phyloP scores from a whole-genome alignment of 2,888 invertebrate genomes.

The Phasia obesa region DNA sequence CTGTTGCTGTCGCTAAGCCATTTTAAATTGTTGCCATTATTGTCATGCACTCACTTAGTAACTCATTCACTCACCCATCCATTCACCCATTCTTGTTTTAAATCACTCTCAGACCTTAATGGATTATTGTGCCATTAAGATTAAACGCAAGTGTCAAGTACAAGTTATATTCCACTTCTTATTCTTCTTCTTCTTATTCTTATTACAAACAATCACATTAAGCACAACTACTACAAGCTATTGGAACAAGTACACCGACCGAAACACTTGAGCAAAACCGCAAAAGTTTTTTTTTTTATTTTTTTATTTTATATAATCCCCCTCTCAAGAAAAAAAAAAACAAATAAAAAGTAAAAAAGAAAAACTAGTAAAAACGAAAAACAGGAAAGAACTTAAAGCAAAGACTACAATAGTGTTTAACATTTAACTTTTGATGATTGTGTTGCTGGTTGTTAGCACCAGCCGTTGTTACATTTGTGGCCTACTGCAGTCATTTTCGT shows the following conservation, averaged over 20 bases:
- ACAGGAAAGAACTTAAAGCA: conserved; percentile 26
- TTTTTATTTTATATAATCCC: neutral
- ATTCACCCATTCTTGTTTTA: conserved; percentile 6
- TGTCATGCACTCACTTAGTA: conserved; percentile 55
- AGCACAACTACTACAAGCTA: conserved; percentile 12
- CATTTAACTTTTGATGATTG: conserved; percentile 60
- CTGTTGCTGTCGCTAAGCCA: conserved; percentile 21
- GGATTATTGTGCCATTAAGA: conserved; percentile 64
- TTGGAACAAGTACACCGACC: neutral
- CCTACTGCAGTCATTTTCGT: conserved; percentile 41
- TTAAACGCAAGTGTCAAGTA: conserved; percentile 70
- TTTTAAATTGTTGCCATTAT: conserved; percentile 30
- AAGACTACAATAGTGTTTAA: conserved; percentile 42
- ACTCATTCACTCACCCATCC: conserved; percentile 35
- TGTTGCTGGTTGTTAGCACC: conserved; percentile 19
- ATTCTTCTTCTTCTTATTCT: conserved; percentile 27
- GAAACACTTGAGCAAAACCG: conserved; percentile 56
- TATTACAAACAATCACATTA: conserved; percentile 36
- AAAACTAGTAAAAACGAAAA: neutral
- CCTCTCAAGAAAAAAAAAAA: too few relatives aligned
- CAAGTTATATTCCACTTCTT: conserved; percentile 50
- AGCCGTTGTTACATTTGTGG: conserved; percentile 18
- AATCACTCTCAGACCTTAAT: conserved; percentile 57
- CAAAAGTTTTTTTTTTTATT: conserved; percentile 67
- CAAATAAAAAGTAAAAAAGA: too few relatives aligned